Evolutionary conservation across 2,113 vertebrate genomes (phyloP).

Genomic region (Dasyornis broadbenti): DNA sequence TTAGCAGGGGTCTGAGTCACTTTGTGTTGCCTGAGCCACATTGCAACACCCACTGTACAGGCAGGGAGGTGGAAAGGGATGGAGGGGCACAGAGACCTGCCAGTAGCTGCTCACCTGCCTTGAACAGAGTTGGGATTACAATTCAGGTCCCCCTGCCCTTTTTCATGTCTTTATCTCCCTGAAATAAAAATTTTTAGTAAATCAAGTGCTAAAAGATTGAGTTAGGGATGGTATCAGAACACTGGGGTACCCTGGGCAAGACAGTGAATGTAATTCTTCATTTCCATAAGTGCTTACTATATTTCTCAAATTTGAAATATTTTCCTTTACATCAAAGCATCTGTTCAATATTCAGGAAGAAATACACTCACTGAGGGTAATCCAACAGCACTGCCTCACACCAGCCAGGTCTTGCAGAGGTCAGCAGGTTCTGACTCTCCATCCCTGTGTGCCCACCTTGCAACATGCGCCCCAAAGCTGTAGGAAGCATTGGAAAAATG

Average conservation of each 20-base stretch:
- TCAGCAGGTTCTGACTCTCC: background rate
- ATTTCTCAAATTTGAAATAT: background rate
- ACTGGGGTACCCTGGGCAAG: background rate
- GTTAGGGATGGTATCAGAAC: background rate
- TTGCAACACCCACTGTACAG: background rate
- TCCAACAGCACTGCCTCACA: background rate
- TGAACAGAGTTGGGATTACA: background rate
- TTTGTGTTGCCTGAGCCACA: background rate
- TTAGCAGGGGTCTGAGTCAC: background rate
- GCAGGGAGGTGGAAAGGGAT: background rate
- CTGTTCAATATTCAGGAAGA: background rate
- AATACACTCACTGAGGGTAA: background rate
- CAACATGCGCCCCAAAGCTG: background rate
- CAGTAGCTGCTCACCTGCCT: background rate
- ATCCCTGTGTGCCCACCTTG: background rate
- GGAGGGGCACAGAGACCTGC: background rate
- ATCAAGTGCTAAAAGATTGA: background rate
- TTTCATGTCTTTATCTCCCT: background rate
- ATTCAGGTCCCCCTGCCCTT: background rate
- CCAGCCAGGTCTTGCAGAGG: background rate
- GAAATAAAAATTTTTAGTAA: background rate
- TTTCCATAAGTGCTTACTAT: background rate
- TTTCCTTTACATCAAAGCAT: background rate
- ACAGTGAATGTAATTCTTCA: background rate
- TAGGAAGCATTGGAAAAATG: background rate